Evolutionary conservation across 1,140 invertebrate genomes (phyloP).

Genomic region (Druon quercuslanigerum): DNA sequence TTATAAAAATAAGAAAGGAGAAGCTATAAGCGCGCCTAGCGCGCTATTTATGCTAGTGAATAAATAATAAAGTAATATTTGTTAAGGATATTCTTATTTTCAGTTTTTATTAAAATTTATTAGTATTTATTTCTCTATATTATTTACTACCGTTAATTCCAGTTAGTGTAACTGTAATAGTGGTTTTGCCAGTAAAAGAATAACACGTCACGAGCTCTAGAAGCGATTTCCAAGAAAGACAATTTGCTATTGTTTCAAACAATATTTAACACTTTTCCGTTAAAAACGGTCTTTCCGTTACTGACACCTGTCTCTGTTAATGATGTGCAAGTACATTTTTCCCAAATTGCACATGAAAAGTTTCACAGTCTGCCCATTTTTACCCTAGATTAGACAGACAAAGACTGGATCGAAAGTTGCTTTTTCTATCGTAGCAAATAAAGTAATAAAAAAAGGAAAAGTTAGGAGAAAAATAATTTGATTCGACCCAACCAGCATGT

Average conservation of each 20-base stretch:
- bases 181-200: background rate
- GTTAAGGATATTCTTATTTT: background rate
- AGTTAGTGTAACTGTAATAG: background rate
- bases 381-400: too few species aligned
- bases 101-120: background rate
- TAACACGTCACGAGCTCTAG: background rate
- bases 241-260: conserved; percentile 1
- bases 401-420: too few species aligned
- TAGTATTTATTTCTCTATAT: background rate
- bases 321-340: background rate
- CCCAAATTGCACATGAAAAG: background rate
- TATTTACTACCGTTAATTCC: conserved; percentile 13
- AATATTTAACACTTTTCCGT: conserved; percentile 13
- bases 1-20: too few species aligned
- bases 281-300: background rate
- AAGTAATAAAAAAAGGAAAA: too few species aligned
- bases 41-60: too few species aligned
- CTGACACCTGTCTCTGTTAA: conserved; percentile 20
- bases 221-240: background rate
- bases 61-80: too few species aligned
- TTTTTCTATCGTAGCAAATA: too few species aligned
- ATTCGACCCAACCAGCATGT: too few species aligned
- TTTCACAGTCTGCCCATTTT: too few species aligned
- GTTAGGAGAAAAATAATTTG: too few species aligned
- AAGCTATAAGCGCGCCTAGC: too few species aligned